Base-by-base conservation (phyloP, 1,140 invertebrate species). In the Conus ventricosus region DNA sequence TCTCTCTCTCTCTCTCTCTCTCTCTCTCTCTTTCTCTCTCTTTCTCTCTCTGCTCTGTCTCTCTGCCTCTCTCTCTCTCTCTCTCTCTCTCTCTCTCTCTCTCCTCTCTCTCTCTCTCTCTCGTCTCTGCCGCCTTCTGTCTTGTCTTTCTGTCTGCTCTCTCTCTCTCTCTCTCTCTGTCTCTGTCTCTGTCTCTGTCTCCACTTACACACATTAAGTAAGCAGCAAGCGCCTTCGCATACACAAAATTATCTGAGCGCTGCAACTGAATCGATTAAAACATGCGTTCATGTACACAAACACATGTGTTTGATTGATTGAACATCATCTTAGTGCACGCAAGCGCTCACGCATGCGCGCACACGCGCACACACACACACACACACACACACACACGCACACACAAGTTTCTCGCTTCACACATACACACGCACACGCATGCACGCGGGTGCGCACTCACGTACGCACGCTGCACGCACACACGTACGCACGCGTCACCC, bases 351-450 rank as follows among this genome's bases (percentile, higher is more conserved):
- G 7, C 67, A 23, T 7, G 4, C 67, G 7, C 67, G 7, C 67
- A 75, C 67, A 75, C 67, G 7, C 67, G 51, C 76, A 78, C 76
- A 78, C 76, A 39, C 27, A 39, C 76, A 78, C 76, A 78, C 76
- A 78, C 76, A 78, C 67, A 25, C 67, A 75, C 67, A 75, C 67
- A 75, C 67, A 75, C 76, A 78, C 11, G 3, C 76, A 13, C 76
- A 78, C 23, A n/a, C n/a, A n/a, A n/a, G n/a, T n/a, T n/a, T n/a
- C n/a, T n/a, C n/a, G n/a, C n/a, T n/a, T n/a, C n/a, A 78, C 76
- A 78, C 76, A 78, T 25, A 8, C n/a, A 78, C 76, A 78, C 76
- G 51, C n/a, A 78, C 76, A 78, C 76, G 7, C 25, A 39, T 25
- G 3, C 25, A 75, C 71, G 20, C 17, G 20, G 20, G 67, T 20